phyloP scores from a whole-genome alignment of 2,797 vertebrate species.

The Pogoniulus pusillus region DNA sequence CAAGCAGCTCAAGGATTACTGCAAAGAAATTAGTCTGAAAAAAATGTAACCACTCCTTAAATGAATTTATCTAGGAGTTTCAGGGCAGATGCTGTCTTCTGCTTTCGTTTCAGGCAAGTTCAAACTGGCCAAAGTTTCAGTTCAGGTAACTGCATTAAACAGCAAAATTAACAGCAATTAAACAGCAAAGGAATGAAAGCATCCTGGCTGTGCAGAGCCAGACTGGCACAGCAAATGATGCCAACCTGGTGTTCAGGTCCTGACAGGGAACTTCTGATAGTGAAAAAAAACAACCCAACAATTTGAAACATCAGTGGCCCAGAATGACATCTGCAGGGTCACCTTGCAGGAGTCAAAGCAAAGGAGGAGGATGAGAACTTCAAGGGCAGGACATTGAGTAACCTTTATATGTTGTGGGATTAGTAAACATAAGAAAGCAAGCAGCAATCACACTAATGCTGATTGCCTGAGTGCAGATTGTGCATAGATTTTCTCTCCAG shows the following conservation, averaged over 20 bases:
- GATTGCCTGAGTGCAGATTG: neutral
- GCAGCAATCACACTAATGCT: neutral
- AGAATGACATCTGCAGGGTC: neutral
- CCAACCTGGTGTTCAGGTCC: neutral
- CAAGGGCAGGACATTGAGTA: neutral
- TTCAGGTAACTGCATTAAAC: neutral
- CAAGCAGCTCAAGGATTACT: neutral
- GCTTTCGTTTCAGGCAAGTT: conserved; percentile 11
- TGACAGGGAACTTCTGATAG: neutral
- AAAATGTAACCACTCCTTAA: neutral
- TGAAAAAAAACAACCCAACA: neutral
- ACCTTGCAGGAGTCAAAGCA: neutral
- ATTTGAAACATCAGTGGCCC: neutral
- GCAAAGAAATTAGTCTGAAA: neutral
- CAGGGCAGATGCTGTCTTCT: neutral
- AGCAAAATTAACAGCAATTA: neutral
- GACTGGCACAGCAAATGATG: neutral
- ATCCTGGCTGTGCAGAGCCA: neutral
- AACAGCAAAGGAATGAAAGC: neutral
- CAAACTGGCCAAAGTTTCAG: neutral
- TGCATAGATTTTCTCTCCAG: conserved; percentile 17
- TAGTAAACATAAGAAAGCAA: neutral
- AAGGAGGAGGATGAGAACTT: neutral
- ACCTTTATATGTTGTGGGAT: neutral
- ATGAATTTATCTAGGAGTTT: neutral